Evolutionary conservation across 1,140 invertebrate species (phyloP).

Genomic region (Bombus ignitus): DNA sequence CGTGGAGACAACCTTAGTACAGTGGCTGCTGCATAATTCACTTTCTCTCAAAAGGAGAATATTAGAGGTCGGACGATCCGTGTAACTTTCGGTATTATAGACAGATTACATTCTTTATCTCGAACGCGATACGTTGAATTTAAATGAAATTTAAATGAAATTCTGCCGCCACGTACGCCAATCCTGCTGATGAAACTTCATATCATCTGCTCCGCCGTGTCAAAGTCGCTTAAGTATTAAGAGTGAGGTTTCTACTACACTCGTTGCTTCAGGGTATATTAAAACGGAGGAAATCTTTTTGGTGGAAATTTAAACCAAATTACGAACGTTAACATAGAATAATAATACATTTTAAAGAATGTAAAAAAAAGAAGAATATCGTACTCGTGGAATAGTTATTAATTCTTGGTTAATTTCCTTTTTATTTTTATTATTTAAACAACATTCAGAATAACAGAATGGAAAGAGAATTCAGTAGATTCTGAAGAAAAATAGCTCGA

Average conservation of each 20-base stretch:
- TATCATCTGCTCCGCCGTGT: conserved; percentile 1
- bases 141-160: conserved; percentile 51
- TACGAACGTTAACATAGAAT: not conserved
- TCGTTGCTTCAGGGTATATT: not conserved
- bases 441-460: not conserved
- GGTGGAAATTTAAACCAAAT: not conserved
- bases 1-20: not conserved
- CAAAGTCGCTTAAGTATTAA: conserved; percentile 30
- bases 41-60: not conserved
- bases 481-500: not conserved
- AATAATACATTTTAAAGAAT: not conserved
- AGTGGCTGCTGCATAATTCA: conserved; percentile 9
- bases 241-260: not conserved
- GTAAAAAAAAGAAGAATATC: not conserved
- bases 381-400: not conserved
- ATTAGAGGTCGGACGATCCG: not conserved
- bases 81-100: conserved; percentile 32
- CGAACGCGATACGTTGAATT: conserved; percentile 3
- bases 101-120: conserved; percentile 39
- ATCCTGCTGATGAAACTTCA: not conserved
- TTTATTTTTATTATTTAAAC: not conserved
- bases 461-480: not conserved
- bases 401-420: not conserved
- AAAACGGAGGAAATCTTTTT: conserved; percentile 1
- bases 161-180: not conserved